Base-by-base conservation (phyloP, 2,113 vertebrate genomes). In the Anoura caudifer region DNA sequence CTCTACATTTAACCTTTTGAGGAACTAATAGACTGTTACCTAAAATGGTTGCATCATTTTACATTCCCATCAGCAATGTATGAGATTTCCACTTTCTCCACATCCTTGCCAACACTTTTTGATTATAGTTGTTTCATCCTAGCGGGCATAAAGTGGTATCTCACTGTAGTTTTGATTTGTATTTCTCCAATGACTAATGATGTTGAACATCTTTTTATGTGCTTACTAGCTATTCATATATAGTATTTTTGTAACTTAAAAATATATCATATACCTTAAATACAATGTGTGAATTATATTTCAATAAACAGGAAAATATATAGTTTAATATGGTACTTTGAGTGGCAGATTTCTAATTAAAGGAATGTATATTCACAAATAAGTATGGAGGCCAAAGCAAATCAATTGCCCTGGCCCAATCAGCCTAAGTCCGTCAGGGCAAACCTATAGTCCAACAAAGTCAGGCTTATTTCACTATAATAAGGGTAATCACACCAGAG, bases 101-200 rank as follows among this genome's bases (percentile, higher is more conserved):
- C 83, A 79, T 90, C 28, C 59, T 93, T n/a, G 56, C 41, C 41
- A 47, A 70, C 15, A 38, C 59, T 72, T 86, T 95, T 96, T 90
- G 14, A 76, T 52, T 63, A 45, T 28, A 61, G 28, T 26, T 54
- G 17, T 72, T n/a, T 2, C 47, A 88, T 59, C 41, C 43, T 61
- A 20, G 50, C 70, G 16, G 24, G 50, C 52, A 61, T 81, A 41
- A 76, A 81, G 45, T 79, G 36, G 61, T 63, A 43, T 69, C 36
- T 67, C n/a, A 33, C 36, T 33, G 47, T 90, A 36, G 45, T 56
- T 86, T 94, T 90, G 63, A 90, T 47, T 52, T 45, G 17, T 47
- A 50, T 70, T 75, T 94, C 47, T 33, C 26, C 67, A 45, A 81
- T 86, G 56, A 94, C 45, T 67, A 61, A 76, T 36, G 33, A 84